Conservation (phyloP, 2,797 vertebrate genomes). For the Cheirogaleus major region DNA sequence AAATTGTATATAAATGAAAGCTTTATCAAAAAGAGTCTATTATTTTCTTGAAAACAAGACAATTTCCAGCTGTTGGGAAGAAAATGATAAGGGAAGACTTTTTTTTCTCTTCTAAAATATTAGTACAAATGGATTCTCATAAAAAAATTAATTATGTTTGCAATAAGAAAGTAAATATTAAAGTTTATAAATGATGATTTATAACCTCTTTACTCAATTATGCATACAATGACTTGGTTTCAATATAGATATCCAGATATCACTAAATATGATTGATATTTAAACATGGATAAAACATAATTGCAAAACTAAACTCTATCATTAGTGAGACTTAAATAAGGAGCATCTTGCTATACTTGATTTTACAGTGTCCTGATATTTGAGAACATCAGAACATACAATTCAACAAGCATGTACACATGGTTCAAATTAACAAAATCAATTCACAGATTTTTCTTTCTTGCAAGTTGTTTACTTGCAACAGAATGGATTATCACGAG, state of each 20-base stretch:
- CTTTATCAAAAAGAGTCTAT: neutral
- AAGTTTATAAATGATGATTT: constrained; percentile 46
- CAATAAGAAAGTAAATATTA: neutral
- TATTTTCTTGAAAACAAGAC: neutral
- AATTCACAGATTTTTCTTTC: neutral
- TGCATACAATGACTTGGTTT: neutral
- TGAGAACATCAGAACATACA: neutral
- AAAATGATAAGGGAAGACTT: neutral
- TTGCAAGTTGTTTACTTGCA: constrained; percentile 4
- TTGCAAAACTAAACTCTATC: constrained; percentile 36
- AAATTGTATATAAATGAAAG: neutral
- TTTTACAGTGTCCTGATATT: constrained; percentile 13
- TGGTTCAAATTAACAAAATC: constrained; percentile 36
- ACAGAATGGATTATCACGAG: constrained; percentile 30
- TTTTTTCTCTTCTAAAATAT: neutral
- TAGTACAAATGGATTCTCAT: neutral
- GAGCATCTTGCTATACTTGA: neutral
- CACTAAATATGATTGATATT: constrained; percentile 37
- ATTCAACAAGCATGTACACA: neutral
- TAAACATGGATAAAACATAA: neutral
- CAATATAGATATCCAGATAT: neutral
- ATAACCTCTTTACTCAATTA: neutral
- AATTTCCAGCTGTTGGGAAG: neutral
- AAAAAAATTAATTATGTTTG: neutral
- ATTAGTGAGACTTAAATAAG: constrained; percentile 43